phyloP scores from a whole-genome alignment of 2,113 vertebrate genomes.

The Corapipo altera region DNA sequence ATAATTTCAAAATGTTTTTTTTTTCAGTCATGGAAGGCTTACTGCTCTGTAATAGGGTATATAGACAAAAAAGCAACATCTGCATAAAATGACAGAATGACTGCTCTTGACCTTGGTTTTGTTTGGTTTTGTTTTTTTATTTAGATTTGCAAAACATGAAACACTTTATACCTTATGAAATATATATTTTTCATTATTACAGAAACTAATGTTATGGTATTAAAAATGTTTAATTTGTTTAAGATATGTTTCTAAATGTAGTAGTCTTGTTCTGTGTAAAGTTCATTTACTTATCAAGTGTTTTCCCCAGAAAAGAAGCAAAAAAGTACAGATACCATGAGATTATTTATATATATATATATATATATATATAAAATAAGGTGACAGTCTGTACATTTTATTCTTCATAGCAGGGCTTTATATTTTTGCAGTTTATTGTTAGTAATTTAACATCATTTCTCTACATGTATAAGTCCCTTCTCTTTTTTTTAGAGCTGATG shows the following conservation, averaged over 20 bases:
- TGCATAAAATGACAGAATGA: not conserved
- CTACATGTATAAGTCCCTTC: not conserved
- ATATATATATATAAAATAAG: not conserved
- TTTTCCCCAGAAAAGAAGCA: not conserved
- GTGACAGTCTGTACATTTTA: not conserved
- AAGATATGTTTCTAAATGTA: not conserved
- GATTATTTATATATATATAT: not conserved
- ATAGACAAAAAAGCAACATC: not conserved
- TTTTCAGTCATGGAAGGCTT: not conserved
- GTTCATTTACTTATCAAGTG: not conserved
- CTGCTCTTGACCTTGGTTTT: not conserved
- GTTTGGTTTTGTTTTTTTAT: not conserved
- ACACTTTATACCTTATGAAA: not conserved
- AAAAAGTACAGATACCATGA: not conserved
- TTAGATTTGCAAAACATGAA: not conserved
- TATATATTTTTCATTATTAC: not conserved
- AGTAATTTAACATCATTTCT: not conserved
- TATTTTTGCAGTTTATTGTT: not conserved
- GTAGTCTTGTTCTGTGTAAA: not conserved
- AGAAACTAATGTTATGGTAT: not conserved
- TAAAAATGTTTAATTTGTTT: not conserved
- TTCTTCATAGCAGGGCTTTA: not conserved
- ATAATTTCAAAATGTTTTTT: not conserved
- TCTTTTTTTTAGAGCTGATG: not conserved
- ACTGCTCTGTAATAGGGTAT: not conserved